Base-by-base conservation (phyloP, 2,113 vertebrate species). In the Arvicanthis niloticus region DNA sequence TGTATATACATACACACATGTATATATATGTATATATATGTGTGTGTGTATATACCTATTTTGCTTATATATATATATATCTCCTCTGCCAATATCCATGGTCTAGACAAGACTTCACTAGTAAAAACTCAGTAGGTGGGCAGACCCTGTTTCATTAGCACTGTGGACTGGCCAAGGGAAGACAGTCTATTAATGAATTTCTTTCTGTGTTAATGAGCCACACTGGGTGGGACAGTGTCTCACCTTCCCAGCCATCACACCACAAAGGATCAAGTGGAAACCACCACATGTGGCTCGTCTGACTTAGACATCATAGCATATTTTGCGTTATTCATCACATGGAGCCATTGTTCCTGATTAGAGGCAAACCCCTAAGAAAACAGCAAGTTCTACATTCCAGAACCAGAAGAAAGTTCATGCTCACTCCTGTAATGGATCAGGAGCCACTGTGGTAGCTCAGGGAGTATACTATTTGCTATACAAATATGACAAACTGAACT, bases 351-450 rank as follows among this genome's bases (percentile, higher is more conserved):
- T 62, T 93, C 40, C 75, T 75, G 65, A 80, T 45, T 62, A 89
- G 40, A 96, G 91, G 53, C 58, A 95, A 80, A 81, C 48, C 89
- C 40, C 21, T 51, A 29, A 91, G 40, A 88, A 85, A 67, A 77
- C 6, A 78, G 31, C 40, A 73, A 88, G 76, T 68, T 78, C 26
- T 84, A 34, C 40, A 89, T 45, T 94, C 67, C 70, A 34, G 73
- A 91, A 78, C 11, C 88, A 93, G 93, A 90, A 22, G 11, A 37
- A 60, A 93, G 82, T 48, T 19, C 29, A 40, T 48, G 62, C 68
- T 8, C 76, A 37, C 45, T 51, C 37, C 31, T 37, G 24, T 17
- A 17, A 34, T 53, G 42, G 31, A 37, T 10, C 12, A 21, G 29
- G 19, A 10, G 65, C 19, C 48, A 24, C 31, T 17, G 31, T 9